Percentiles rank a stretch among this genome's conserved stretches.
These are phyloP conservation scores for Diphyllodes magnificus DNA, from an alignment of 2,113 vertebrate genomes.

Conservation along the genomic window DNA sequence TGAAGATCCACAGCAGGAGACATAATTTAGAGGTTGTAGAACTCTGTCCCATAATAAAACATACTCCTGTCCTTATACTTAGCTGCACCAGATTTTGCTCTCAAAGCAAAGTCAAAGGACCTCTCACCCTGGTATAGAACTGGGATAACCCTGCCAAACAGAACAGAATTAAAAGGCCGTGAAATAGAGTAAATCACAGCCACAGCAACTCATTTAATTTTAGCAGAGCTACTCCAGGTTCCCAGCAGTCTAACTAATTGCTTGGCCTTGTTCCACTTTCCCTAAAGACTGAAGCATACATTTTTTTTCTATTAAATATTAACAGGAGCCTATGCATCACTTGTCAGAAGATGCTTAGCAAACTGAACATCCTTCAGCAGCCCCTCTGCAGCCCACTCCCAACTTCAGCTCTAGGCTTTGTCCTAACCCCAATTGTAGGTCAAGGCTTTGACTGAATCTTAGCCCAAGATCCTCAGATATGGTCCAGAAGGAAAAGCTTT, in stretches of 20 bases:
- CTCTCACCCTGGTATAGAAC: not conserved
- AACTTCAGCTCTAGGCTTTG: not conserved
- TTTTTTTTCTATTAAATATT: not conserved
- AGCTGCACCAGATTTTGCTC: not conserved
- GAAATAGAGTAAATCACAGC: constrained; percentile 36
- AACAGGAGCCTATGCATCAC: not conserved
- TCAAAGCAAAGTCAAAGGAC: not conserved
- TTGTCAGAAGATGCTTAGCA: not conserved
- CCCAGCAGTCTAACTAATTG: constrained; percentile 29
- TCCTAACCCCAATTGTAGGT: not conserved
- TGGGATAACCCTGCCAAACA: constrained; percentile 3
- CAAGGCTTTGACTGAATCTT: not conserved
- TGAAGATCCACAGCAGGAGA: not conserved
- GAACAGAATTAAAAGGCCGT: constrained; percentile 19
- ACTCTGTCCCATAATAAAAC: not conserved
- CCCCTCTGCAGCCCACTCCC: not conserved
- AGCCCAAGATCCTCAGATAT: not conserved
- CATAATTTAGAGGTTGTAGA: not conserved
- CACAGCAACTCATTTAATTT: constrained; percentile 23
- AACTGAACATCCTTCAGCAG: not conserved
- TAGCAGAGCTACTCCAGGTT: not conserved
- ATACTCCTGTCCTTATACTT: not conserved
- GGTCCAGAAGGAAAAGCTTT: not conserved
- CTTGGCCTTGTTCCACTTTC: constrained; percentile 36
- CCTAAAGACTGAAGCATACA: not conserved